Evolutionary conservation across 2,888 invertebrate genomes (phyloP).

Genomic region (Lymantria dispar): DNA sequence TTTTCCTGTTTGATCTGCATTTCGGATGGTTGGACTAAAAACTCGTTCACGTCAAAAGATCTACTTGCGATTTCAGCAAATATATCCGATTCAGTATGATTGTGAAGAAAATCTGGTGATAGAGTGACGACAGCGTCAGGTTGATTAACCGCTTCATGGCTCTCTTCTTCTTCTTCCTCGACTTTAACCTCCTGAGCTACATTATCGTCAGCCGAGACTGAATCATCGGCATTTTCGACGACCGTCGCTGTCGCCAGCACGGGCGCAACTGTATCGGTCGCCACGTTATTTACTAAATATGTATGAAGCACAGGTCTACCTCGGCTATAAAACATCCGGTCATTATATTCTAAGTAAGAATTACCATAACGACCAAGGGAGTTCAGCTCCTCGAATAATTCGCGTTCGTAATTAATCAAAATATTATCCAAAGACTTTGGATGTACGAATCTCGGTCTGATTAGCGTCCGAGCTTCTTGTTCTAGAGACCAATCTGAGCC

Average conservation of each 20-base stretch:
- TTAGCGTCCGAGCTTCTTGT: constrained; percentile 77
- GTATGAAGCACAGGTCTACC: constrained; percentile 63
- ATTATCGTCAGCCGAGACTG: constrained; percentile 71
- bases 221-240: constrained; percentile 52
- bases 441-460: constrained; percentile 85
- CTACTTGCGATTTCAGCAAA: constrained; percentile 67
- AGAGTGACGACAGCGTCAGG: constrained; percentile 68
- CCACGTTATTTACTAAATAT: constrained; percentile 76
- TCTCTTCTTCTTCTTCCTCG: constrained; percentile 36
- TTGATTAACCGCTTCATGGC: constrained; percentile 7
- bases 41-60: constrained; percentile 74
- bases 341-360: constrained; percentile 60
- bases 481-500: constrained; percentile 87
- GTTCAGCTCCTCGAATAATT: constrained; percentile 88
- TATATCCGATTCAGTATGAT: constrained; percentile 62
- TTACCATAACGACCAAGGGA: constrained; percentile 82
- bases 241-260: constrained; percentile 56
- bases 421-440: constrained; percentile 88
- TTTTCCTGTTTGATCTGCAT: constrained; percentile 72
- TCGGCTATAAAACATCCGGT: constrained; percentile 67
- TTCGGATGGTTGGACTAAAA: constrained; percentile 57
- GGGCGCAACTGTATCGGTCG: constrained; percentile 70
- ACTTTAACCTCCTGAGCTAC: constrained; percentile 74
- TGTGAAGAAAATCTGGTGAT: constrained; percentile 61
- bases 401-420: constrained; percentile 87